Evolutionary conservation across 2,797 vertebrate species (phyloP), one percentile per base, ranked within the genome.

Genomic region (Takifugu ocellatus): DNA sequence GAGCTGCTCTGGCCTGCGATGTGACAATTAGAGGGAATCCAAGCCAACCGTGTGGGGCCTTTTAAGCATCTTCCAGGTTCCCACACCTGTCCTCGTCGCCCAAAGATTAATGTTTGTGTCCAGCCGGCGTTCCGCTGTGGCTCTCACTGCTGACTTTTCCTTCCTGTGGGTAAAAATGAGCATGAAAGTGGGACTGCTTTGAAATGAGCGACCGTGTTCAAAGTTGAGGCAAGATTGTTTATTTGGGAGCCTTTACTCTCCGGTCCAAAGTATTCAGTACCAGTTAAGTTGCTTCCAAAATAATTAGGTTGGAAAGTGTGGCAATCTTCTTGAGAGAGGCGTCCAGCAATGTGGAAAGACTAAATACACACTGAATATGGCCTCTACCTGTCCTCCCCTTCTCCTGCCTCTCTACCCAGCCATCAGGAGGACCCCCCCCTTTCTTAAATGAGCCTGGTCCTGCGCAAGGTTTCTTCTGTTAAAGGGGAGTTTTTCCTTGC

Each of bases 51-150:
- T 70, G 70, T 68, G 70, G 63, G 74, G 67, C 66, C 57, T 63
- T 77, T 83, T 81, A 78, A 85, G 74, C 65, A 31, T 74, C 62
- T 63, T 70, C 64, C 62, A 59, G 59, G 78, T 75, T 85, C 76
- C 70, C 71, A 74, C 68, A 75, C 66, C 71, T 79, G 77, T 86
- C 87, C 78, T 85, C 21, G 39, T 75, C 68, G 77, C 80, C 68
- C 66, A 51, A 83, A 90, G 88, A 88, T 90, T 86, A 87, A 90
- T 88, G 84, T 80, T 64, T 75, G 74, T 84, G 84, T 86, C 84
- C 71, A 54, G 51, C 70, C 39, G 61, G 55, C 65, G 70, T 74
- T 79, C 66, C 50, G 2, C 78, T 57, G 65, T 63, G 66, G 63
- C 58, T 56, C 51, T 54, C 39, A 54, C 52, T 74, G 44, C 61